These are phyloP conservation scores for Chroicocephalus ridibundus DNA, from an alignment of 2,113 vertebrate species.

Conservation along the genomic window DNA sequence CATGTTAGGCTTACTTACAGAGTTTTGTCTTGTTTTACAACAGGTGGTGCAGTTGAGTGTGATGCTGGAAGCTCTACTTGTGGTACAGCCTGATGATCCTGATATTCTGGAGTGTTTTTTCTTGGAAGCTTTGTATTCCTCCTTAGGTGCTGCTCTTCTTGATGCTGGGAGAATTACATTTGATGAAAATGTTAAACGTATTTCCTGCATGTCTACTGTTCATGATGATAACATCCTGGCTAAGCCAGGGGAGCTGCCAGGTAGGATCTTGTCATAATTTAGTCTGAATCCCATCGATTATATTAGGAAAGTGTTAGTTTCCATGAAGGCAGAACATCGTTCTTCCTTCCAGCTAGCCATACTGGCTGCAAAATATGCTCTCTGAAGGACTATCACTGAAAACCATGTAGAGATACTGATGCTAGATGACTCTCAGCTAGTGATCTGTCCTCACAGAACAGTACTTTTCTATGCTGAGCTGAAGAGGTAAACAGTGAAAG, in stretches of 20 bases:
- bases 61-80: slow-evolving; percentile 84
- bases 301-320: not conserved
- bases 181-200: slow-evolving; percentile 82
- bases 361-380: not conserved
- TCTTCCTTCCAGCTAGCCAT: not conserved
- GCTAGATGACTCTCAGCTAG: not conserved
- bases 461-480: not conserved
- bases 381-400: not conserved
- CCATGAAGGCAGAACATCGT: not conserved
- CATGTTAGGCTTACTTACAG: not conserved
- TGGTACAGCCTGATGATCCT: slow-evolving; percentile 56
- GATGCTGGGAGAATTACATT: slow-evolving; percentile 81
- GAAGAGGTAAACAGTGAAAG: not conserved
- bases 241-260: slow-evolving; percentile 88
- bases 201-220: slow-evolving; percentile 77
- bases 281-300: not conserved
- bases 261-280: slow-evolving; percentile 65
- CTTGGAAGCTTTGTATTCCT: slow-evolving; percentile 91
- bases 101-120: slow-evolving; percentile 89
- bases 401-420: not conserved
- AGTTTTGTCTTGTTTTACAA: not conserved
- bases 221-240: slow-evolving; percentile 74
- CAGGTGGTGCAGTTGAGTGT: slow-evolving; percentile 87
- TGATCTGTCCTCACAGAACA: not conserved
- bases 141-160: slow-evolving; percentile 86